Evolutionary conservation across 2,888 invertebrate genomes (phyloP), one percentile per base, ranked within the genome.

Genomic region (Morpho deidamia): DNA sequence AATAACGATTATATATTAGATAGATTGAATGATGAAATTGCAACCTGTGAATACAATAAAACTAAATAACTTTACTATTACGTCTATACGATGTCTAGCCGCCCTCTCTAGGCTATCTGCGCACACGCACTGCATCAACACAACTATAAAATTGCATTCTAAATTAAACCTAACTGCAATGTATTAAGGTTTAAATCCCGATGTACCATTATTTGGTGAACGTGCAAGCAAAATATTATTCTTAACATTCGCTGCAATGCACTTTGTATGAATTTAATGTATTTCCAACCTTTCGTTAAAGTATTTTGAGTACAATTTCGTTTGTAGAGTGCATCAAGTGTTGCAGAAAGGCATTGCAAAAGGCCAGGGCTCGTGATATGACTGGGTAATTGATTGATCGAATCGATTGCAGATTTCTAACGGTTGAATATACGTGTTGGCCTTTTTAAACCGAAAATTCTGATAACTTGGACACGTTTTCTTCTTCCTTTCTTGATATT

Each of bases 31-130:
- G 23, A 23, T 23, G 23, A 23, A 23, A 23, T 23, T 23, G 23
- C 5, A 23, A 23, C 23, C 23, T 23, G 23, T 23, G 23, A 23
- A 23, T 23, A 2, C 23, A 5, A 23, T 23, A 23, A 23, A 23
- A 23, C 4, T 23, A 23, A 23, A 23, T 23, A 23, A 23, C 23
- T 23, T 23, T 23, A 23, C 23, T 23, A 23, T 23, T 23, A n/a
- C 64, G 84, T 84, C 83, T 85, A 79, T 70, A 67, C 69, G 67
- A 65, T 70, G 83, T 85, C 85, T 84, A 83, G 81, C 70, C 78
- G 64, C 65, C 68, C 72, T 66, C 68, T 62, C 63, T 68, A 58
- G 68, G 74, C 75, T 78, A 76, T 76, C 70, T 53, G 69, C 70
- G 72, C 71, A 64, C 69, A 76, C 79, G 76, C 76, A 56, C 14